Evolutionary conservation across 2,888 invertebrate genomes (phyloP).

Genomic region (Lasius platythorax): DNA sequence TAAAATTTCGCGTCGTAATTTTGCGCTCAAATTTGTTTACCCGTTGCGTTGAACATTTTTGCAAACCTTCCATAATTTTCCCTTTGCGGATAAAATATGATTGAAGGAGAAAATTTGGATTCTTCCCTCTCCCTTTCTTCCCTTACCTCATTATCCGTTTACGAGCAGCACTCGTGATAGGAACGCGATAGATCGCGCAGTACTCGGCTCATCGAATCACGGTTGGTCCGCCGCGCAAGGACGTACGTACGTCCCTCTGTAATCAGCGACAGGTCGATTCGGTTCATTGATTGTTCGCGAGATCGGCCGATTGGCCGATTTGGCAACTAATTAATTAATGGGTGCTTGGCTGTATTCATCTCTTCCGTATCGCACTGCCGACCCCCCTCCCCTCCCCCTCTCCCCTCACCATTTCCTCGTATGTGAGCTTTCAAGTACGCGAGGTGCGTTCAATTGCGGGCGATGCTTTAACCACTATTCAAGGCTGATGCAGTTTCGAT

Average conservation of each 20-base stretch:
- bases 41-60: neutral
- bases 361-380: conserved; percentile 32
- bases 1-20: neutral
- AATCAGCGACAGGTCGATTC: conserved; percentile 76
- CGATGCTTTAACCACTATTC: conserved; percentile 65
- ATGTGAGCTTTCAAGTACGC: conserved; percentile 57
- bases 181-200: conserved; percentile 9
- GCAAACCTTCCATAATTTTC: neutral
- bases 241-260: conserved; percentile 65
- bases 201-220: conserved; percentile 11
- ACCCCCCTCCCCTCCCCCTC: neutral
- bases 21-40: neutral
- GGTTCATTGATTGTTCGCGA: conserved; percentile 72
- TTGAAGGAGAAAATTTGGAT: neutral
- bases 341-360: conserved; percentile 62
- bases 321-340: conserved; percentile 79
- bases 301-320: conserved; percentile 75
- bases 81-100: neutral
- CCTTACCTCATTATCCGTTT: neutral
- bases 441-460: conserved; percentile 40
- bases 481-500: conserved; percentile 52
- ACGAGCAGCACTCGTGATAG: neutral
- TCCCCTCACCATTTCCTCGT: neutral
- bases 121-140: neutral
- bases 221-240: conserved; percentile 21